Evolutionary conservation across 2,888 invertebrate genomes (phyloP), one percentile per base, ranked within the genome.

Genomic region (Biston betularia): DNA sequence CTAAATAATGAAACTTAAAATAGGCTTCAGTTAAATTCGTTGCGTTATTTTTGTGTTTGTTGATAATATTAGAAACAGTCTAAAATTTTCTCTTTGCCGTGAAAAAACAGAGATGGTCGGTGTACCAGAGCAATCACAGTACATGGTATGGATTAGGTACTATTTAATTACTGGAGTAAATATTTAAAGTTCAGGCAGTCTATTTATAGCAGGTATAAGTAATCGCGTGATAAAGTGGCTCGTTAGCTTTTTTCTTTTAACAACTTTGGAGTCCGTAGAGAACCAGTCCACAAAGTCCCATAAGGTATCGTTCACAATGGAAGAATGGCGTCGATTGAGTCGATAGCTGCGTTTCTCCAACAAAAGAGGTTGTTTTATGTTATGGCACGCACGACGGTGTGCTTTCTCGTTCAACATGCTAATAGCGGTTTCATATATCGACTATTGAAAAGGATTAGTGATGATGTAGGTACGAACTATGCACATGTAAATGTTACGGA

Each of bases 361-460:
- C 92, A 90, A 92, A 90, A 88, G 90, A 83, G 87, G 84, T 88
- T 89, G 85, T 86, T 92, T 90, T 87, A 92, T 93, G 89, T 90
- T 83, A 75, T 79, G 83, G 88, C 93, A 92, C 91, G 93, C 84
- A 85, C 86, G 80, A 50, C 80, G 83, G 84, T 84, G 78, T 76
- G 77, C 79, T 82, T 85, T 82, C 79, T 79, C 65, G 69, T 59
- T 61, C 33, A 65, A 70, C 63, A 60, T 65, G 65, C 61, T 66
- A 68, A 65, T 66, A 69, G 71, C 55, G 68, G 67, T 71, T 70
- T 70, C 65, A 62, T 70, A 68, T 69, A 69, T 65, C 65, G 56
- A 35, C 63, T 57, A 69, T 65, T 64, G 59, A 61, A 49, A 40
- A 34, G 69, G 69, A 74, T 72, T 73, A 71, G 56, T 65, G 69